phyloP scores from a whole-genome alignment of 2,888 invertebrate species.

The Neoascia interrupta region DNA sequence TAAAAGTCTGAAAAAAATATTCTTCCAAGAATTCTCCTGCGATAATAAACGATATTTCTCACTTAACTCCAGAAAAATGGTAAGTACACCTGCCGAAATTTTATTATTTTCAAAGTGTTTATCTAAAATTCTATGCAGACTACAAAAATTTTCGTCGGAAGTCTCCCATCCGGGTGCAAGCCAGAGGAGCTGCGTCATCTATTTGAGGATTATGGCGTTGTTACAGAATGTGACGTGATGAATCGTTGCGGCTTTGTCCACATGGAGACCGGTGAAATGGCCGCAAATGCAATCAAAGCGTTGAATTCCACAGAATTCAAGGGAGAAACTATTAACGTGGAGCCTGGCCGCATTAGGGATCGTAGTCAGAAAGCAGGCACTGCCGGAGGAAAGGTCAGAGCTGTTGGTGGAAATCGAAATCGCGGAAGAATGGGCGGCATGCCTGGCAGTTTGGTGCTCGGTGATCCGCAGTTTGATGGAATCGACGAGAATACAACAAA shows the following conservation, averaged over 20 bases:
- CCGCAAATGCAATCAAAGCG: constrained; percentile 88
- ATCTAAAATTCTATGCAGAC: constrained; percentile 80
- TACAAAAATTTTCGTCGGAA: constrained; percentile 96
- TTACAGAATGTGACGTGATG: constrained; percentile 96
- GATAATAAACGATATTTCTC: background rate
- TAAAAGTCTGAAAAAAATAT: too few species aligned
- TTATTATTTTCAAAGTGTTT: background rate
- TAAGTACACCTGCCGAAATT: constrained; percentile 16
- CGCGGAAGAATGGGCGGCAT: constrained; percentile 45
- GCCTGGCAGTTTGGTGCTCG: constrained; percentile 34
- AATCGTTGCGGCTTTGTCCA: constrained; percentile 97
- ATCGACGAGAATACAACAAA: constrained; percentile 55
- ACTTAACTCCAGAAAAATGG: constrained; percentile 14
- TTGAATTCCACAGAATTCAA: constrained; percentile 91
- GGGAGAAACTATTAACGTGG: constrained; percentile 91
- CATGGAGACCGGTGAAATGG: constrained; percentile 91
- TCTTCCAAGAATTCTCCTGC: background rate
- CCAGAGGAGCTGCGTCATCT: constrained; percentile 89
- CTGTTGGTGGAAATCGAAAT: constrained; percentile 68
- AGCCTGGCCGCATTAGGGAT: constrained; percentile 88
- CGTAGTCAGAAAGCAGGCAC: constrained; percentile 38
- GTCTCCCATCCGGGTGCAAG: constrained; percentile 91
- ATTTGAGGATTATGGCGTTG: constrained; percentile 92
- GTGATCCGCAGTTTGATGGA: constrained; percentile 40
- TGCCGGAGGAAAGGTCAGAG: constrained; percentile 40